A percentile compares a stretch with the other conserved stretches of the same genome.
Conservation (phyloP, 2,888 invertebrate genomes). For the Diploptera punctata region DNA sequence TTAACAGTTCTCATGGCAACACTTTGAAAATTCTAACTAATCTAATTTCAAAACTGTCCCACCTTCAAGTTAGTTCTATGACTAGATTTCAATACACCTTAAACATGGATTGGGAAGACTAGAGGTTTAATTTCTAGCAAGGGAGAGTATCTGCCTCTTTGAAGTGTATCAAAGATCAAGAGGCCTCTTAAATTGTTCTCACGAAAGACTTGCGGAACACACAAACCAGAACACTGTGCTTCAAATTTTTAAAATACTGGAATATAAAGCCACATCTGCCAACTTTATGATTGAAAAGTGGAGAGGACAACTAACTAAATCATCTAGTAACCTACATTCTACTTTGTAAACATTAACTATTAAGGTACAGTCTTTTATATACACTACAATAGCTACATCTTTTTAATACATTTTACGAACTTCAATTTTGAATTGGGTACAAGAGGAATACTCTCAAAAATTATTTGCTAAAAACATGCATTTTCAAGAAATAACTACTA, state of each 20-base stretch:
- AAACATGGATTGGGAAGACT: constrained; percentile 3
- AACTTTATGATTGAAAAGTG: no score
- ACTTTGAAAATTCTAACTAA: background rate
- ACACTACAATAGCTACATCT: no score
- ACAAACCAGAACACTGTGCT: background rate
- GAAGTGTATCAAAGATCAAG: background rate
- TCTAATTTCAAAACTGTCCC: background rate
- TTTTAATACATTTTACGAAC: no score
- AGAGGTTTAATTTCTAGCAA: background rate
- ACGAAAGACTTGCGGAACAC: background rate
- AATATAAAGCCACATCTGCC: background rate
- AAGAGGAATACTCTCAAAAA: no score
- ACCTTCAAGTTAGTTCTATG: background rate
- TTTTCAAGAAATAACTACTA: no score
- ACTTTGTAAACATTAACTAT: no score
- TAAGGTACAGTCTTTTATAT: no score
- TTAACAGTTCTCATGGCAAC: background rate
- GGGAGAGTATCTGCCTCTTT: background rate
- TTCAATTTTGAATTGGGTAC: no score
- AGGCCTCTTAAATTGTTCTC: background rate
- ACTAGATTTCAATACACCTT: background rate
- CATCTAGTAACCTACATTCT: no score
- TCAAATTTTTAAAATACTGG: background rate
- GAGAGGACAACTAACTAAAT: no score
- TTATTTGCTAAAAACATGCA: no score